Base-by-base conservation (phyloP, 2,113 vertebrate species). In the Micronisus gabar region DNA sequence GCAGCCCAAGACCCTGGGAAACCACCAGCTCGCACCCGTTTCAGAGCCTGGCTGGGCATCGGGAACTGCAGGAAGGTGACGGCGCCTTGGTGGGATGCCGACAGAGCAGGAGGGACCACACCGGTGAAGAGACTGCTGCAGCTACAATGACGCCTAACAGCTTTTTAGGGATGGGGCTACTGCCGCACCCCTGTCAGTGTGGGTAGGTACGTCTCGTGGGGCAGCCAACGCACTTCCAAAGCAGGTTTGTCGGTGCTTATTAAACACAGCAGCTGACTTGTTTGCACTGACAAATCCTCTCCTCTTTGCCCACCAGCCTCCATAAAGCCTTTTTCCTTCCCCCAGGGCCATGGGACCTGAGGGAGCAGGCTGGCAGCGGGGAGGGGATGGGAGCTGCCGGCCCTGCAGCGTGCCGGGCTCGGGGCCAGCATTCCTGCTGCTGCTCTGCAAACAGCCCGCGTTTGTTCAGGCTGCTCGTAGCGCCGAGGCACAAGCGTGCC, bases 11-110 rank as follows among this genome's bases (percentile, higher is more conserved):
- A 41, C 21, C 32, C 22, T 58, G 48, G 43, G 56, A 93, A 85
- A 47, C 1, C 32, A 21, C 6, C 0, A 0, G 17, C 10, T 95
- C 1, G 0, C 10, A 8, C 13, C 7, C 0, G 0, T 61, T 65
- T 41, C 34, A 41, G 76, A 74, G 76, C 22, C 55, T 66, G 53
- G 9, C 76, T 53, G 68, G 29, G 15, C 48, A 25, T 1, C 0
- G 2, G 59, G 40, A 71, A 25, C 55, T 19, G 62, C 40, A 62
- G 71, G 62, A 22, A 86, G 59, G 82, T 40, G 45, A 14, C 34
- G 73, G 34, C 36, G 70, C 30, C 34, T 59, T 1, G 15, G 27
- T 40, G 45, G 40, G 62, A 25, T 61, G 66, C 56, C 4, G 9
- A 8, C 2, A 10, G 30, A 95, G 50, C 58, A 70, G 58, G 27